Conservation (phyloP, 2,888 invertebrate species). For the Rutpela maculata region DNA sequence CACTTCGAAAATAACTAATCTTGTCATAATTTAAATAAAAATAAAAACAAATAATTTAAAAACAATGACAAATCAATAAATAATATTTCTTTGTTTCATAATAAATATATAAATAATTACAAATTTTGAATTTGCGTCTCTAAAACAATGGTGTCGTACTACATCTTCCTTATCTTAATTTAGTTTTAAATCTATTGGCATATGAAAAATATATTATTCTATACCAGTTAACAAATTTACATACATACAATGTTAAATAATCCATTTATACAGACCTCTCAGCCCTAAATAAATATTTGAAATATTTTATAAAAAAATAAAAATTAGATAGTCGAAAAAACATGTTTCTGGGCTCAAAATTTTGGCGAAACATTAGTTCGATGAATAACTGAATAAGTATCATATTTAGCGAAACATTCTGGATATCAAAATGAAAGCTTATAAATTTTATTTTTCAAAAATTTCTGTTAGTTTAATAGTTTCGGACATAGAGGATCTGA, state of each 20-base stretch:
- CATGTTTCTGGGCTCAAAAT: no score
- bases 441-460: no score
- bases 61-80: conserved; percentile 66
- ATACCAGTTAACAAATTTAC: conserved; percentile 21
- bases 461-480: no score
- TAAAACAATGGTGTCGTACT: conserved; percentile 68
- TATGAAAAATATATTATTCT: conserved; percentile 53
- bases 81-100: conserved; percentile 55
- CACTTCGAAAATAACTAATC: conserved; percentile 65
- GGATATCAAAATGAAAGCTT: no score
- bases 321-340: no score
- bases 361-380: no score
- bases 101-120: conserved; percentile 60
- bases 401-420: no score
- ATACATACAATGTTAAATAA: conserved; percentile 38
- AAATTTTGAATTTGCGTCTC: conserved; percentile 67
- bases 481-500: no score
- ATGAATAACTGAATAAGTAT: no score
- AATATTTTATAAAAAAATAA: background rate
- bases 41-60: conserved; percentile 62
- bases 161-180: conserved; percentile 57
- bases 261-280: background rate
- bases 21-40: conserved; percentile 69
- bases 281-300: background rate
- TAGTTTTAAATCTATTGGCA: conserved; percentile 55